These are phyloP conservation scores for Jacana jacana DNA, from an alignment of 2,113 vertebrate genomes.

Conservation along the genomic window DNA sequence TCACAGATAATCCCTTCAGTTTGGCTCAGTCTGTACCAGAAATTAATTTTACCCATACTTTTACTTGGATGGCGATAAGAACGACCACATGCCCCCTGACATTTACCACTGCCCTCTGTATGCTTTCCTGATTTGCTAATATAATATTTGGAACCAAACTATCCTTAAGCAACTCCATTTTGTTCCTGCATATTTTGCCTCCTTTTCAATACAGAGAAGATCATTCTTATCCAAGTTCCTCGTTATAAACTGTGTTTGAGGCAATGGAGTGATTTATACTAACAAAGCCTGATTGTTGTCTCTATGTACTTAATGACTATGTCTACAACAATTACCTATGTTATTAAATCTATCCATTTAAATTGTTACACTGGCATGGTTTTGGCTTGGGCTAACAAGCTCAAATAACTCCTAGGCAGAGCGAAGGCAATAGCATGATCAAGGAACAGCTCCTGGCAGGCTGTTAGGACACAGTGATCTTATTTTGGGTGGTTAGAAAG, in stretches of 20 bases:
- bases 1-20: background rate
- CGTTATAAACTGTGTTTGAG: background rate
- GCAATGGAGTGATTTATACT: background rate
- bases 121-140: background rate
- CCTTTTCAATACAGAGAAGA: background rate
- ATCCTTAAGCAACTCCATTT: background rate
- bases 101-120: background rate
- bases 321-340: slow-evolving; percentile 1
- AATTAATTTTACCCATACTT: background rate
- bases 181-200: background rate
- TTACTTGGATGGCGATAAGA: background rate
- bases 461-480: background rate
- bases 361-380: background rate
- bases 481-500: background rate
- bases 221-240: background rate
- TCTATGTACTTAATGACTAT: background rate
- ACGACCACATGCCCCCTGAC: background rate
- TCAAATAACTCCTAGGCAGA: background rate
- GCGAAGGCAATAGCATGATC: background rate
- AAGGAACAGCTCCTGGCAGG: background rate
- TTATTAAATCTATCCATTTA: slow-evolving; percentile 17
- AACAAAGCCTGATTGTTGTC: background rate
- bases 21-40: background rate
- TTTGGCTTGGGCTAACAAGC: background rate
- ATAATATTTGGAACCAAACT: background rate